Evolutionary conservation across 2,113 vertebrate genomes (phyloP).

Genomic region (Callorhinus ursinus): DNA sequence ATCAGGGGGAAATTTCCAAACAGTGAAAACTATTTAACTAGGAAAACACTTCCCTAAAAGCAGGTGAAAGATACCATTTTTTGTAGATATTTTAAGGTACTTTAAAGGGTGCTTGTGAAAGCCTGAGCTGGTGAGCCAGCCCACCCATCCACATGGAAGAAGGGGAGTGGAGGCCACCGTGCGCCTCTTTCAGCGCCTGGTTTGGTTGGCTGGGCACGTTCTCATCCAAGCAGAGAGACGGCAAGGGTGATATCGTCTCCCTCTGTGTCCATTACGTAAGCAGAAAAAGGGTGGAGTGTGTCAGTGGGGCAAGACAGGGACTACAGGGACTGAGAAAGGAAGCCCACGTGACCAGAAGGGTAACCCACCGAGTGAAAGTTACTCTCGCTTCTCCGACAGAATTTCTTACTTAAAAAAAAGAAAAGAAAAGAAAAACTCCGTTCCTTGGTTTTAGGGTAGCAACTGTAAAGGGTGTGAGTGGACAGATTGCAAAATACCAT

Average conservation of each 20-base stretch:
- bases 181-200: fast-evolving
- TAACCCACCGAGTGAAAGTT: neutral
- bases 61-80: neutral
- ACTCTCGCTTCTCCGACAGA: neutral
- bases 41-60: neutral
- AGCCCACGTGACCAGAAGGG: neutral
- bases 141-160: fast-evolving
- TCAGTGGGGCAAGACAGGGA: fast-evolving
- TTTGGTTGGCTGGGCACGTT: fast-evolving
- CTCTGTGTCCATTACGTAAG: neutral
- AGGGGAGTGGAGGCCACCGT: fast-evolving
- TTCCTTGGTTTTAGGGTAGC: neutral
- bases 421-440: neutral
- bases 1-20: neutral
- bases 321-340: neutral
- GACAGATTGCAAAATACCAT: slow-evolving; percentile 73
- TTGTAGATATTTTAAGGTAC: neutral
- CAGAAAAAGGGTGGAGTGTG: neutral
- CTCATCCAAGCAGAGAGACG: neutral
- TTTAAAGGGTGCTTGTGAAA: neutral
- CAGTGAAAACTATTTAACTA: neutral
- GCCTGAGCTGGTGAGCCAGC: neutral
- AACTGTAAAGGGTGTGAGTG: slow-evolving; percentile 38
- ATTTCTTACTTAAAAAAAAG: neutral
- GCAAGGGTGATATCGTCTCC: fast-evolving